phyloP scores from a whole-genome alignment of 2,888 invertebrate genomes.

The Lissocephala sabroskyi region DNA sequence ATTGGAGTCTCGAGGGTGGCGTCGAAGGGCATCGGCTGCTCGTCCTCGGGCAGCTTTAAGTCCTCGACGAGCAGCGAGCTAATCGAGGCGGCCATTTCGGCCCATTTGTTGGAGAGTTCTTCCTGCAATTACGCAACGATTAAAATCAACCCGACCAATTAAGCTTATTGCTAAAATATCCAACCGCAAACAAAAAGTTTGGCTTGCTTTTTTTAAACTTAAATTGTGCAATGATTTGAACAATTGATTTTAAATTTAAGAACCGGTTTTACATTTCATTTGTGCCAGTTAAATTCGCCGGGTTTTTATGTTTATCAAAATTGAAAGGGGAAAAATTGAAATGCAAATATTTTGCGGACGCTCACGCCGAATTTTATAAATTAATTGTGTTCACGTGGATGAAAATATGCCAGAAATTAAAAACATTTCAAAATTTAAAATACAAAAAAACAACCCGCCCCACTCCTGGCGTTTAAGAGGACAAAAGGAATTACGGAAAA shows the following conservation, averaged over 20 bases:
- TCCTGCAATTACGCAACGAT: constrained; percentile 52
- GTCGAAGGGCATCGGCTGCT: constrained; percentile 85
- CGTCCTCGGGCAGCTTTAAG: constrained; percentile 68
- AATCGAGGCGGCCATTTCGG: constrained; percentile 77
- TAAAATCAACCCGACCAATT: no score
- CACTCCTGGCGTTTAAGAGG: constrained; percentile 13
- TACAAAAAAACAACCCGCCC: constrained; percentile 12
- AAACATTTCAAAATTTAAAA: constrained; percentile 33
- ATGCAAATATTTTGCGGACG: no score
- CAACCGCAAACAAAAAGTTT: not conserved
- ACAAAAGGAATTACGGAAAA: constrained; percentile 14
- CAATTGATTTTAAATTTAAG: not conserved
- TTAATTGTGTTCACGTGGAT: constrained; percentile 42
- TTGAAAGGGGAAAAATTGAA: no score
- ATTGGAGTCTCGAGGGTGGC: constrained; percentile 87
- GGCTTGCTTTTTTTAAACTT: not conserved
- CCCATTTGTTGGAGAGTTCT: constrained; percentile 77
- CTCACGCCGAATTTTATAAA: constrained; percentile 26
- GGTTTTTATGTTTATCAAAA: no score
- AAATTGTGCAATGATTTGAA: not conserved
- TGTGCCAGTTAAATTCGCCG: no score
- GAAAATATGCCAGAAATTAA: constrained; percentile 47
- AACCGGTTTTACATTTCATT: no score
- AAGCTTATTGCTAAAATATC: no score
- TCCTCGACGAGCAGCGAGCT: constrained; percentile 76